Base-by-base conservation (phyloP, 2,888 invertebrate genomes). In the Patella pellucida region DNA sequence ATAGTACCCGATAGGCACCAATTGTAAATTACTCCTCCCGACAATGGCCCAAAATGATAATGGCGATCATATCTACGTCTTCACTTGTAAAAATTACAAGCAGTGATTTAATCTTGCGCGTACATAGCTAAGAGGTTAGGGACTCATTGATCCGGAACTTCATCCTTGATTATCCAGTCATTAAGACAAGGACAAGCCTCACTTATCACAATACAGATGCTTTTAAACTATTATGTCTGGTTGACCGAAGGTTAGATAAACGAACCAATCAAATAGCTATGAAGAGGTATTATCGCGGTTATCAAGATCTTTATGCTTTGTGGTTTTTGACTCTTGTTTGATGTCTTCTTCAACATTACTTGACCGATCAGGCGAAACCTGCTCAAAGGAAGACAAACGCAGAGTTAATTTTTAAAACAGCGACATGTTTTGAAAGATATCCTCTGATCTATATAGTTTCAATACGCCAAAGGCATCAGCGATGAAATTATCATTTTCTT, bases 151-250 rank as follows among this genome's bases (percentile, higher is more conserved):
- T 23, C 62, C 62, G 62, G 23, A 23, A 19, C 62, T 19, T 41
- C 19, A 62, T 19, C 62, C 23, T 62, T 62, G 62, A 62, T 62
- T 62, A 62, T 62, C 62, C 62, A 62, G 62, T 62, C 19, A 62
- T 23, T 62, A 62, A 19, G 11, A 23, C 23, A 62, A 23, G 19
- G 19, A 19, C 62, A 19, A 62, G 62, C 62, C 12, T 62, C 23
- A 23, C 19, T 62, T 19, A 62, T 23, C 62, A 62, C 19, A 23
- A 23, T 62, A 14, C 23, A 62, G 19, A 62, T 23, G 62, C 62
- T 62, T 62, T 62, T 62, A 62, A 62, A 19, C 19, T 23, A 62
- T 62, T 62, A 62, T 62, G 23, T 4, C 62, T 62, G 62, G 62
- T 62, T 62, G 62, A 62, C 62, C 62, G 62, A 62, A 23, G 23